These are phyloP conservation scores for Falcaria lacertinaria DNA, from an alignment of 2,888 invertebrate genomes.

Conservation along the genomic window DNA sequence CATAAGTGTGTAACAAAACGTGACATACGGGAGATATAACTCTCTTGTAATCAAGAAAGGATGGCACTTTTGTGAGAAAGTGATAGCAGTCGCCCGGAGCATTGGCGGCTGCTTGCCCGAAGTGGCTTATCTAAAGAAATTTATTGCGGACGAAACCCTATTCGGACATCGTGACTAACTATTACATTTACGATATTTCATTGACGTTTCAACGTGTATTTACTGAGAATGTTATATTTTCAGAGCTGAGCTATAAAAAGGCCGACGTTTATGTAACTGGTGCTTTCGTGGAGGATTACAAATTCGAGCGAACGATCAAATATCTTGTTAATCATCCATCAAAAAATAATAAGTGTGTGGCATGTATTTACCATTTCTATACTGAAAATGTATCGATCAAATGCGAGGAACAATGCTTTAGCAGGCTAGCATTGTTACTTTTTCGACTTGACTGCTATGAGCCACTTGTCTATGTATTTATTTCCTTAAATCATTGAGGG, in stretches of 20 bases:
- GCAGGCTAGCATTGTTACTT: no score
- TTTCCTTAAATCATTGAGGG: no score
- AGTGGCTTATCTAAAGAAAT: constrained; percentile 30
- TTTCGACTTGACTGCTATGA: background rate
- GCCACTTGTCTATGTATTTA: no score
- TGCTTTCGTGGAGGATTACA: background rate
- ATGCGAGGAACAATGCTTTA: no score
- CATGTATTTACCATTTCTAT: background rate
- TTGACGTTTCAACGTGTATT: constrained; percentile 8
- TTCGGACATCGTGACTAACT: constrained; percentile 24
- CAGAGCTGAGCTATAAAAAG: background rate
- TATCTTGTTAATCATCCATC: constrained; percentile 1
- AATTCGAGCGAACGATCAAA: background rate
- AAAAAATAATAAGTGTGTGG: background rate
- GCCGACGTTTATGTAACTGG: background rate
- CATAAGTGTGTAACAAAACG: constrained; percentile 4
- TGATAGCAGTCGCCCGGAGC: constrained; percentile 9
- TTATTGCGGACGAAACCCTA: constrained; percentile 22
- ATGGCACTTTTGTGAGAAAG: constrained; percentile 20
- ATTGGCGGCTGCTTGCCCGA: constrained; percentile 14
- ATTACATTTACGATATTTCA: constrained; percentile 16
- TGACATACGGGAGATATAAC: constrained; percentile 11
- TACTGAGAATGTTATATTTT: background rate
- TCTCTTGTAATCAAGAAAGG: constrained; percentile 23
- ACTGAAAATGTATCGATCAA: background rate